Base-by-base conservation (phyloP, 2,797 vertebrate genomes). In the Semaprochilodus insignis region DNA sequence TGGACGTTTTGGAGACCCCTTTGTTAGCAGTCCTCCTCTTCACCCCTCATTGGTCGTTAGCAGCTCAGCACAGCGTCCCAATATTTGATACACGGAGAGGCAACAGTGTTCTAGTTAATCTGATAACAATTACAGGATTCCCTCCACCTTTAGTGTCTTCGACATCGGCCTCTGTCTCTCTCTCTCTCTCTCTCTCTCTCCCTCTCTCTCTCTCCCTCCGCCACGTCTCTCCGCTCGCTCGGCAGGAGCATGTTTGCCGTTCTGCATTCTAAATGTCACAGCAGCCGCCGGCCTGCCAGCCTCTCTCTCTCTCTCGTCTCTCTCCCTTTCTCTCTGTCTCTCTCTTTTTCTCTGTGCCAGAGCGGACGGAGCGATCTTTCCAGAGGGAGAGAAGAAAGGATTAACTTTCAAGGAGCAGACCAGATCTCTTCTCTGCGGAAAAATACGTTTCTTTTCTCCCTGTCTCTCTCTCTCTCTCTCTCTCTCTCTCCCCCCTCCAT, bases 231-330 rank as follows among this genome's bases (percentile, higher is more conserved):
- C 44, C 27, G 6, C 69, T 63, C 21, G 1, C 75, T 67, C 76
- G 36, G 51, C 59, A 48, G 55, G 76, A 81, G 76, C 54, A 74
- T 44, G 67, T 80, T 82, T 23, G 25, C 13, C 21, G 44, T 78
- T 83, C 76, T 52, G 74, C 77, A 82, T 80, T 85, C 72, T 60
- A 83, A 87, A 85, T 65, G 62, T 81, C 77, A 84, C 76, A 75
- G 73, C 65, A 67, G 52, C 19, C 19, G 78, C 48, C 48, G 59
- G 48, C 40, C 65, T 79, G 69, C 31, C 48, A 77, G 76, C 63
- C 60, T 81, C 27, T 36, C 52, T 34, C 11, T 16, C 31, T 67
- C 65, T 10, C 40, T 23, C 13, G 1, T 31, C 62, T 65, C 62
- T 65, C 62, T 65, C 62, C 31, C 27, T 27, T 23, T 55, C 63